Base-by-base conservation (phyloP, 2,888 invertebrate genomes). In the Tachina grossa region DNA sequence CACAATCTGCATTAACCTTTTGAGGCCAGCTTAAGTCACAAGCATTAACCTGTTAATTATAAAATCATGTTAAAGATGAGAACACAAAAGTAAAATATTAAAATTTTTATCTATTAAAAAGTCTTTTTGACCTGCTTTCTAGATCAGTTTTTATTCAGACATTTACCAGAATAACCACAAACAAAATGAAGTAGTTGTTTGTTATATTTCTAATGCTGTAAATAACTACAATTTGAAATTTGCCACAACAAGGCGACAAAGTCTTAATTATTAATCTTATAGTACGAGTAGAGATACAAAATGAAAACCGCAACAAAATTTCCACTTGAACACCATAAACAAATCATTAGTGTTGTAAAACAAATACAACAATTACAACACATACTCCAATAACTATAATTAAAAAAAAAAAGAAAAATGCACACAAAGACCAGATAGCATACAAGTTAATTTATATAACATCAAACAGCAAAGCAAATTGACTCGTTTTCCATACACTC, bases 191-290 rank as follows among this genome's bases (percentile, higher is more conserved):
- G 14, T 59, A 39, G 51, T 19, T 51, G 39, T 55, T 45, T 31
- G 14, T 22, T 57, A n/a, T 10, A 53, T 72, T n/a, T 41, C 19
- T 78, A 53, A 9, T 13, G 47, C 47, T 68, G 61, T 10, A 75
- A 81, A 53, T 75, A 47, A 43, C 59, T 61, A 19, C 68, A 69
- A 81, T 69, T 69, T 61, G 41, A 59, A 61, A 68, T 61, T 81
- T 74, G 59, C 59, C 59, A 81, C 59, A 80, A 84, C 84, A 76
- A 81, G 84, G 84, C 76, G 84, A 84, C 76, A 84, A 81, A 80
- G 53, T 80, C 80, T 79, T 84, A 80, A 84, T 84, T 76, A 80
- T 65, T 45, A 59, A 76, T 75, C 49, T 71, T 68, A 16, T 45
- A 63, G 43, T 31, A n/a, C n/a, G n/a, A n/a, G 1, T 2, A 2